These are phyloP conservation scores for Meandrina meandrites DNA, from an alignment of 92 coral and sea anemone genomes.

Conservation along the genomic window DNA sequence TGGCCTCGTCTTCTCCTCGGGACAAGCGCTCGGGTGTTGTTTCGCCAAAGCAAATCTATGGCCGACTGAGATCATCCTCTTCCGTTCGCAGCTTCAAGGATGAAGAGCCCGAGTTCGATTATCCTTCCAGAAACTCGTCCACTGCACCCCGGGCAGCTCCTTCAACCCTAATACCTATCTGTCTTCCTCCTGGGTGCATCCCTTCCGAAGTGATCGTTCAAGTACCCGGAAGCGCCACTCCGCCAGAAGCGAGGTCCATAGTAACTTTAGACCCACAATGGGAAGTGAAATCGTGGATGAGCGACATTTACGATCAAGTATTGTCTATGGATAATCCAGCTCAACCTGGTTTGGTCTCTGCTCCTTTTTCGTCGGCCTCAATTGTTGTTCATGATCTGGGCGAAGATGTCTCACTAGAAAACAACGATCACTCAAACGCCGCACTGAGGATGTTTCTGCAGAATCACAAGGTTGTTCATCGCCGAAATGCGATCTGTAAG, in stretches of 20 bases:
- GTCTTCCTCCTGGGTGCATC: slow-evolving; percentile 19
- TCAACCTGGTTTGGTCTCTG: neutral
- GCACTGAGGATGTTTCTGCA: neutral
- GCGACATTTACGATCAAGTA: neutral
- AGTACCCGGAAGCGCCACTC: neutral
- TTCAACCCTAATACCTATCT: neutral
- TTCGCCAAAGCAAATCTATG: neutral
- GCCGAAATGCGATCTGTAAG: slow-evolving; percentile 26
- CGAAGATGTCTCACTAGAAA: neutral
- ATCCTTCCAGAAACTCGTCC: neutral
- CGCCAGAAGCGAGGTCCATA: neutral
- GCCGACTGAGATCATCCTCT: neutral
- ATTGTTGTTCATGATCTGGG: neutral
- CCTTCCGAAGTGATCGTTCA: slow-evolving; percentile 4
- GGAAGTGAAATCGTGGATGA: neutral
- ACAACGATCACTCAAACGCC: neutral
- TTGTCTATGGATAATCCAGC: neutral
- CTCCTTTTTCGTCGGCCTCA: neutral
- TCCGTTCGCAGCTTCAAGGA: neutral
- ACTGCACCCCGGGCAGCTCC: neutral
- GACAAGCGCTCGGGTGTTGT: neutral
- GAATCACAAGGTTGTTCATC: neutral
- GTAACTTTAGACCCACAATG: neutral
- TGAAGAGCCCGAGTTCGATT: neutral
- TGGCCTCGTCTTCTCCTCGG: neutral